Evolutionary conservation across 2,888 invertebrate species (phyloP), one percentile per base, ranked within the genome.

Genomic region (Rhimphoctona megacephalus): DNA sequence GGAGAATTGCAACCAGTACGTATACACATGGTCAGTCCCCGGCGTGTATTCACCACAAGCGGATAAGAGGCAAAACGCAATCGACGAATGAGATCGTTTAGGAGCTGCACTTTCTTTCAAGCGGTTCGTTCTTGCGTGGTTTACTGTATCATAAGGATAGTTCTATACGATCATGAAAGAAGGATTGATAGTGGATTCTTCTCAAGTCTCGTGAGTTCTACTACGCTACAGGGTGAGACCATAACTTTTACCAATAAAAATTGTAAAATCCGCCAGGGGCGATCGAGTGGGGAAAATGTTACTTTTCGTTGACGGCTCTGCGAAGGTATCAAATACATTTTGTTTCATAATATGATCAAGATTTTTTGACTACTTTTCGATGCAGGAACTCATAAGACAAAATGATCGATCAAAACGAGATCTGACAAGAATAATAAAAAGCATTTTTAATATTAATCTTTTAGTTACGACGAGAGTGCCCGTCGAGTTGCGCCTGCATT

Each of bases 61-160:
- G 67, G 73, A 77, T 69, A 78, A 81, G 83, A 69, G 61, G 69
- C 77, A 79, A 86, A 85, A 79, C 79, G 79, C 79, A 43, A 84
- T 81, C 76, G 76, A 25, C 79, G 66, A 81, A 84, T 81, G 84
- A 76, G 87, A 85, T 85, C 84, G 87, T 87, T 86, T 82, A 85
- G 87, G 86, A 87, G 82, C 85, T 85, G 84, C 87, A 87, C 87
- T 87, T 87, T 87, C 87, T 79, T 87, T 79, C 82, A 77, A 70
- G 79, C 66, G 69, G 43, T 74, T 72, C 72, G 67, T 54, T 54
- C 22, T 72, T 43, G 43, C 46, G 33, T 33, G 57, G 61, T 22
- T 57, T 52, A 66, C 46, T 66, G 46, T 46, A 78, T 46, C 61
- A 64, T 43, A 19, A 54, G 61, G 54, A 73, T 74, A 52, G 57